Conservation (phyloP, 1,140 invertebrate genomes). For the Bombus sylvicola region DNA sequence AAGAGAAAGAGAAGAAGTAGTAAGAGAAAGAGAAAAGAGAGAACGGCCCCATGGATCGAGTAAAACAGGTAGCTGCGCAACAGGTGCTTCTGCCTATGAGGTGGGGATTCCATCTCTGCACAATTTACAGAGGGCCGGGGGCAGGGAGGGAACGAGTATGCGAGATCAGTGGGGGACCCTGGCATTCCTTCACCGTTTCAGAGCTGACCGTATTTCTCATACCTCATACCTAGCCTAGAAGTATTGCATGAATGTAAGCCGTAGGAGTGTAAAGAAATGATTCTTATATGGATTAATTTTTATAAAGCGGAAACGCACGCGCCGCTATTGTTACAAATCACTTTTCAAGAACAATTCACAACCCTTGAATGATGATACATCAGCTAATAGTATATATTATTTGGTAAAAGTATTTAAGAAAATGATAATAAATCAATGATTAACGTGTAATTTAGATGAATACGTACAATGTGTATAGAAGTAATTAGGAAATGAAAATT, state of each 20-base stretch:
- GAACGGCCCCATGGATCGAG: slow-evolving; percentile 64
- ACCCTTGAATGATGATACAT: not conserved
- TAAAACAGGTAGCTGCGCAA: slow-evolving; percentile 78
- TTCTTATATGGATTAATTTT: slow-evolving; percentile 19
- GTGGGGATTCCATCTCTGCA: slow-evolving; percentile 37
- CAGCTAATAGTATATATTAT: not conserved
- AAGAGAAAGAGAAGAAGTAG: slow-evolving; percentile 55
- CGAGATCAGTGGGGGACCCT: slow-evolving; percentile 15
- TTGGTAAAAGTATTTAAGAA: not conserved
- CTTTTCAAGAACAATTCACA: not conserved
- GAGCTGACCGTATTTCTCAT: slow-evolving; percentile 48
- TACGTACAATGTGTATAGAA: no score
- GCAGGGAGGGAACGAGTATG: slow-evolving; percentile 23
- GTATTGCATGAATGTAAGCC: slow-evolving; percentile 32
- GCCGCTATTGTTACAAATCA: not conserved
- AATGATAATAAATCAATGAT: not conserved
- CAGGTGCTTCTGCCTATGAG: slow-evolving; percentile 76
- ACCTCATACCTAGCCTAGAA: slow-evolving; percentile 36
- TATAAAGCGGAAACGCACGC: not conserved
- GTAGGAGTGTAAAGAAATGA: slow-evolving; percentile 29
- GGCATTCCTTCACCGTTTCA: slow-evolving; percentile 52
- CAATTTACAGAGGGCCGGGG: slow-evolving; percentile 18
- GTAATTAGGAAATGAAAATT: not conserved
- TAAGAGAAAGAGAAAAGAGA: slow-evolving; percentile 56
- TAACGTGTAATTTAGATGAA: no score